phyloP scores from a whole-genome alignment of 2,888 invertebrate genomes.

The Anorthoa munda region DNA sequence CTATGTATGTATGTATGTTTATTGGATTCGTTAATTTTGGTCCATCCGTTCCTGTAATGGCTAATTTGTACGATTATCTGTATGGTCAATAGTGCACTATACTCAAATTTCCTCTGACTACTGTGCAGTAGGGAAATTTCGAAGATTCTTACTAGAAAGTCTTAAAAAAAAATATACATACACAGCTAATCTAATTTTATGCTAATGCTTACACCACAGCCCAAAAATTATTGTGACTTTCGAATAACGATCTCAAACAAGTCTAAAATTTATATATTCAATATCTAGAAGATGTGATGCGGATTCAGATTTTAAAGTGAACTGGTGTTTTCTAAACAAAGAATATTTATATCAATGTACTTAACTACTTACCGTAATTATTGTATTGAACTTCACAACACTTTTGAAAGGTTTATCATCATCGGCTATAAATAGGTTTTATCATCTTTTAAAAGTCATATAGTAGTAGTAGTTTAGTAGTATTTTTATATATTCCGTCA shows the following conservation, averaged over 20 bases:
- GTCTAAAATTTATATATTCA: neutral
- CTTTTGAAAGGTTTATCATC: no score
- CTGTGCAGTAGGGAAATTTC: neutral
- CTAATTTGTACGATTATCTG: no score
- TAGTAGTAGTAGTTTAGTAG: no score
- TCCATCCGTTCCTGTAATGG: neutral
- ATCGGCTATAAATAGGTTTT: no score
- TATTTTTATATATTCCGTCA: neutral
- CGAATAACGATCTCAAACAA: neutral
- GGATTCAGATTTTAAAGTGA: neutral
- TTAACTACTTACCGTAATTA: neutral
- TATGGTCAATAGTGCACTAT: neutral
- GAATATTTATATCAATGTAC: neutral
- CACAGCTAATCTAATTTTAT: neutral
- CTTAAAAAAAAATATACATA: no score
- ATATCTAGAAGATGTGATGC: neutral
- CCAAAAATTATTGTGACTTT: conserved; percentile 10
- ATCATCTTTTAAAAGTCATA: neutral
- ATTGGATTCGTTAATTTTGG: neutral
- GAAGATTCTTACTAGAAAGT: neutral
- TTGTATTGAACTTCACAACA: no score
- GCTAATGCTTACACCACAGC: neutral
- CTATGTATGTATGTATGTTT: no score
- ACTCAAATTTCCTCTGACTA: neutral
- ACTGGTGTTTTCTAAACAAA: neutral